Evolutionary conservation across 2,797 vertebrate species (phyloP).

Genomic region (Rhodeus uyekii): DNA sequence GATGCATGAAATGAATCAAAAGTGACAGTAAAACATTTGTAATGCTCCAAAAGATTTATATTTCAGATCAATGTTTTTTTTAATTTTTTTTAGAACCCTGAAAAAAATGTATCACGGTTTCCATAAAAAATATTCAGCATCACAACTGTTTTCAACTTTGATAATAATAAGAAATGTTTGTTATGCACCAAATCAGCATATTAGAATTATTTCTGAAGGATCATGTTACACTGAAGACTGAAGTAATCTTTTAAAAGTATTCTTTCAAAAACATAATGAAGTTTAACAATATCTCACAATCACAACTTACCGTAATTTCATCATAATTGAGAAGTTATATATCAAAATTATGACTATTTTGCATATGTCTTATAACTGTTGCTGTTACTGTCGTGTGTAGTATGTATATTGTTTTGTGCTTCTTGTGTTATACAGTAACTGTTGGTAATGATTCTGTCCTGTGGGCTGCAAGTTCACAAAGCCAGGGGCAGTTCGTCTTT

Average conservation of each 20-base stretch:
- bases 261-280: background rate
- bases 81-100: background rate
- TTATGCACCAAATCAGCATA: background rate
- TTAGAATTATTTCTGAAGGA: background rate
- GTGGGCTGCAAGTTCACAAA: conserved; percentile 44
- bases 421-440: background rate
- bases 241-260: too few relatives aligned
- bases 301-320: background rate
- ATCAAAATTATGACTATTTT: background rate
- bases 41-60: background rate
- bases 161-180: background rate
- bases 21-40: background rate
- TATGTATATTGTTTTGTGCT: background rate
- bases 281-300: background rate
- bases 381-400: background rate
- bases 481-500: conserved; percentile 57
- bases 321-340: background rate
- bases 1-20: background rate
- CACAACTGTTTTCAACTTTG: background rate
- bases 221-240: background rate
- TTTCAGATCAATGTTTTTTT: background rate
- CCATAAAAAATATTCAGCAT: background rate
- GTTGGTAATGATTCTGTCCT: conserved; percentile 31
- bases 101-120: background rate
- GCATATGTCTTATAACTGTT: background rate